Percentiles rank a stretch among this genome's conserved stretches.
Conservation (phyloP, 2,888 invertebrate genomes). For the Cecidostiba fungosa region DNA sequence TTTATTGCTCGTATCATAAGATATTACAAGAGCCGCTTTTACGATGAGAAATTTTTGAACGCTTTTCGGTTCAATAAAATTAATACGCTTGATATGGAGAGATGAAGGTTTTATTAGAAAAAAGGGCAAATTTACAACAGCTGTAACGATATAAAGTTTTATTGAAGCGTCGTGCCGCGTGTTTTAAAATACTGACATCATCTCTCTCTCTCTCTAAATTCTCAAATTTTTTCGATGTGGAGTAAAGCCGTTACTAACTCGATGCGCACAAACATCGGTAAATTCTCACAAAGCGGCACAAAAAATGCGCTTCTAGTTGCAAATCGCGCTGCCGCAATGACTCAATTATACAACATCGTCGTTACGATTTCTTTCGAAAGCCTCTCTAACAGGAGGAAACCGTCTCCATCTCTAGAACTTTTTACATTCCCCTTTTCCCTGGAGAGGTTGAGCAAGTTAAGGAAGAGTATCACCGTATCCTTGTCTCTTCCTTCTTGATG, state of each 20-base stretch:
- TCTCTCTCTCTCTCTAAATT: constrained; percentile 11
- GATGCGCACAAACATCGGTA: neutral
- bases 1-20: neutral
- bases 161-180: neutral
- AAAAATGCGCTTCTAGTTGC: neutral
- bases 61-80: neutral
- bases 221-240: neutral
- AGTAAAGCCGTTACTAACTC: neutral
- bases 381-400: neutral
- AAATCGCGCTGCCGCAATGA: neutral
- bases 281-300: neutral
- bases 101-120: neutral
- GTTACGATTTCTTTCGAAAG: constrained; percentile 23
- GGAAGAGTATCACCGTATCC: constrained; percentile 15
- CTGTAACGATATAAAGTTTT: constrained; percentile 4
- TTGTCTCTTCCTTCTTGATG: constrained; percentile 39
- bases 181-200: constrained; percentile 22
- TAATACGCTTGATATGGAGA: neutral
- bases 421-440: neutral
- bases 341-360: constrained; percentile 17
- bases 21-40: neutral
- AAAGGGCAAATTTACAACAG: neutral
- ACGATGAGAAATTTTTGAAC: neutral
- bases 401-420: neutral
- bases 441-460: constrained; percentile 37